Base-by-base conservation (phyloP, 1,140 invertebrate species). In the Drosophila asahinai region DNA sequence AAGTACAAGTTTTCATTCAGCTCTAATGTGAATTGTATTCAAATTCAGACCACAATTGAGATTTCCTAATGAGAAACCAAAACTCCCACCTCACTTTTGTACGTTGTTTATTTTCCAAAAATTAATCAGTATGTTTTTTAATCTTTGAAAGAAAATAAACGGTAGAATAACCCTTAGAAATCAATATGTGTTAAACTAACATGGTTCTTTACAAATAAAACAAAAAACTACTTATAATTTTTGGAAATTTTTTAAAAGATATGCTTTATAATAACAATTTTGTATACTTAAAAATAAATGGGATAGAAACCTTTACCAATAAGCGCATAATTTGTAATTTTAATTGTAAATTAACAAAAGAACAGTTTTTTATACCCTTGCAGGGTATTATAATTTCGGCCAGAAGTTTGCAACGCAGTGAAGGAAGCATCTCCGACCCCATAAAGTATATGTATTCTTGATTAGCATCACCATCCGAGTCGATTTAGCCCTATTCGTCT, bases 71-170 rank as follows among this genome's bases (percentile, higher is more conserved):
- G 48, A 54, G 19, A 9, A 54, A 61, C 30, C 27, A 12, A 22
- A 12, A 14, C 15, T 14, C 15, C 19, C 40, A 57, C 36, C 54
- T 40, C 14, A 14, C 15, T 8, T n/a, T 15, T 15, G 8, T 12
- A 40, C 33, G 19, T 40, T 38, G 19, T 25, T 57, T 40, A 6
- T 57, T 55, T 57, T 57, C 8, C 33, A 38, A 19, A 55, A 22
- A 40, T 11, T 15, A 57, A 11, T n/a, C 19, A 57, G 54, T 22
- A 14, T n/a, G 33, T 55, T 55, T 55, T 54, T 40, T 42, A 57
- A 40, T 25, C 14, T n/a, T n/a, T 9, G 8, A 55, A 55, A 38
- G 7, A 55, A 55, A 40, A 55, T 55, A 55, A 55, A 55, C 33
- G 38, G 22, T 22, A 1, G 8, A n/a, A 36, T 22, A 40, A 55